Percentiles rank a stretch among this genome's conserved stretches.
These are phyloP conservation scores for Cylas formicarius DNA, from an alignment of 1,140 invertebrate species.

Conservation along the genomic window DNA sequence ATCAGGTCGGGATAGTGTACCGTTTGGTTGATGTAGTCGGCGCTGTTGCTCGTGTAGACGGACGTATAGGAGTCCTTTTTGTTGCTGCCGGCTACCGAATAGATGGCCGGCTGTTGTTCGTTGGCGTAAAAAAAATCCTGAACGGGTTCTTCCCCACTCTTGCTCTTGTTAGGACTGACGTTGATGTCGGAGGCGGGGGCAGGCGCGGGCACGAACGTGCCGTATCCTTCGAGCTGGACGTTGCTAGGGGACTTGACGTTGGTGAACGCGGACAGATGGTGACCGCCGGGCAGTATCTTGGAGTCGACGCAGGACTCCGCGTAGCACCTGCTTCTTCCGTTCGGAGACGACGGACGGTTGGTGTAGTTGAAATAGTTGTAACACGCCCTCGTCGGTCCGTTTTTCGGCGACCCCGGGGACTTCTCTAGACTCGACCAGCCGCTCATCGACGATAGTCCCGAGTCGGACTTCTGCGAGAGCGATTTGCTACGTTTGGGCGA, in stretches of 20 bases:
- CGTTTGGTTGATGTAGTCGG: constrained; percentile 51
- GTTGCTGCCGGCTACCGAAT: constrained; percentile 65
- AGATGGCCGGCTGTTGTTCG: constrained; percentile 63
- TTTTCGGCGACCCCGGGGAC: constrained; percentile 66
- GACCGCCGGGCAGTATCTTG: constrained; percentile 42
- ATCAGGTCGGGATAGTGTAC: constrained; percentile 60
- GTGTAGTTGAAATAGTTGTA: constrained; percentile 25
- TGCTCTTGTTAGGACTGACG: constrained; percentile 38
- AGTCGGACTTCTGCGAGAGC: constrained; percentile 68
- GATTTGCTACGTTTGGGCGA: constrained; percentile 66
- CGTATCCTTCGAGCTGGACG: constrained; percentile 40
- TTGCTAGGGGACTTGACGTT: constrained; percentile 43
- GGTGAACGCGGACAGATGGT: constrained; percentile 45
- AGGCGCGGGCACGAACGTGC: constrained; percentile 47
- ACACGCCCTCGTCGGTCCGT: constrained; percentile 21
- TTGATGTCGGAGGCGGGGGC: constrained; percentile 43
- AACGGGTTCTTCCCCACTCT: constrained; percentile 24
- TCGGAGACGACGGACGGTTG: constrained; percentile 18
- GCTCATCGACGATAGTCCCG: constrained; percentile 77
- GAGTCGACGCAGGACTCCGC: constrained; percentile 35
- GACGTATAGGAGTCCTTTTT: constrained; percentile 62
- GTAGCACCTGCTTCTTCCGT: constrained; percentile 20
- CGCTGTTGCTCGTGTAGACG: constrained; percentile 60
- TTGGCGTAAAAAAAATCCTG: constrained; percentile 51
- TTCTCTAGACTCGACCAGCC: constrained; percentile 78